These are phyloP conservation scores for Baronia brevicornis DNA, from an alignment of 2,888 invertebrate species.

Conservation along the genomic window DNA sequence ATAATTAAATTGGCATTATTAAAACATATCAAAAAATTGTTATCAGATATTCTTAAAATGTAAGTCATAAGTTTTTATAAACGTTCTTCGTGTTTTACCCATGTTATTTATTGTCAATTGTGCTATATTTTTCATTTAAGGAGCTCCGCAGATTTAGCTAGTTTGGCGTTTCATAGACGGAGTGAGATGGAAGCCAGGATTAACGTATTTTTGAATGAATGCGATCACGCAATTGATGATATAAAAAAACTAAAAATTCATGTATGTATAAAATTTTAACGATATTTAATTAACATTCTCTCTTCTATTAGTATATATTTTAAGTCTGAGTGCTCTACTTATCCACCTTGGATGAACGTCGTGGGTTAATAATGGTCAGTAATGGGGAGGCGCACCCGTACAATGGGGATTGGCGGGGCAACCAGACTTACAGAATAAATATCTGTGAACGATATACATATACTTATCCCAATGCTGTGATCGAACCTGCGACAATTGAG, in stretches of 20 bases:
- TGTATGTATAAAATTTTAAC: no score
- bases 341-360: no score
- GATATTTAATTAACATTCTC: constrained; percentile 8
- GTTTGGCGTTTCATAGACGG: constrained; percentile 53
- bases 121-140: constrained; percentile 32
- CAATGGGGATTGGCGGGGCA: no score
- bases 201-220: constrained; percentile 46
- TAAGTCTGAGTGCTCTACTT: no score
- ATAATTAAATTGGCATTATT: no score
- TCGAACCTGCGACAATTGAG: no score
- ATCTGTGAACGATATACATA: background rate
- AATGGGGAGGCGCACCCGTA: no score
- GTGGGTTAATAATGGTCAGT: no score
- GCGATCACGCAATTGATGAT: constrained; percentile 47
- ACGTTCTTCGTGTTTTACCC: constrained; percentile 3
- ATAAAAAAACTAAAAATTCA: constrained; percentile 50
- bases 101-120: background rate
- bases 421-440: no score
- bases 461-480: no score
- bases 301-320: constrained; percentile 1
- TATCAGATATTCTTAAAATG: no score
- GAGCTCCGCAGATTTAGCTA: constrained; percentile 61
- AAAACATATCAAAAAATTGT: no score
- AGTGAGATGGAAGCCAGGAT: constrained; percentile 56
- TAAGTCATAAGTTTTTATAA: background rate